Evolutionary conservation across 2,888 invertebrate genomes (phyloP).

Genomic region (Lasioglossum malachurum): DNA sequence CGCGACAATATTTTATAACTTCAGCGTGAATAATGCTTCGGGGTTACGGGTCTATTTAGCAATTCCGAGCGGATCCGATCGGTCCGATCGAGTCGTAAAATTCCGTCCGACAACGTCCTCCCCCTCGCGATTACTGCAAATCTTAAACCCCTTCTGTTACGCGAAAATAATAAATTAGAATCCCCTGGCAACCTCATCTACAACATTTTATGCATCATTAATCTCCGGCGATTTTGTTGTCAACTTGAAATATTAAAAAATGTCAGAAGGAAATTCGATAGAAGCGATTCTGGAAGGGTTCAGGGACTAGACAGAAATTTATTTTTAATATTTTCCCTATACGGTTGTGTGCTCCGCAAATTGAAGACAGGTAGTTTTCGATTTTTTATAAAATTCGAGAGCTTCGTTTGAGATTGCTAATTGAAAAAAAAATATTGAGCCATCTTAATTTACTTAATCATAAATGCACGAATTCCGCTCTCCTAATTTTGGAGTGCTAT

Average conservation of each 20-base stretch:
- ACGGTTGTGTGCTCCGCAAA: neutral
- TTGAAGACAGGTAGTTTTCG: neutral
- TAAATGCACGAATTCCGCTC: neutral
- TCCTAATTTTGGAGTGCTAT: neutral
- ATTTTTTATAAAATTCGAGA: neutral
- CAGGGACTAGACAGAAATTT: neutral
- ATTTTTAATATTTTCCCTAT: neutral
- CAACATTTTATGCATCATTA: neutral
- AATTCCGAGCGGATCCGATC: slow-evolving; percentile 5
- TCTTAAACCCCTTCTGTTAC: neutral
- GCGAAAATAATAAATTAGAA: neutral
- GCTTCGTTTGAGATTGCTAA: too few species aligned
- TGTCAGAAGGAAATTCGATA: neutral
- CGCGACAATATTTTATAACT: slow-evolving; percentile 36
- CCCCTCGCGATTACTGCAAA: neutral
- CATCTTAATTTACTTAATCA: neutral
- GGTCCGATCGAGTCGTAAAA: slow-evolving; percentile 1
- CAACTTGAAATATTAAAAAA: neutral
- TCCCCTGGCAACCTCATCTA: neutral
- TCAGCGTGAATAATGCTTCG: slow-evolving; percentile 1
- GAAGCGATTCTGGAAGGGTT: neutral
- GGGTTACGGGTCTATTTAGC: slow-evolving; percentile 11
- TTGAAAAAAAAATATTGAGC: too few species aligned
- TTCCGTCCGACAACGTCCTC: neutral
- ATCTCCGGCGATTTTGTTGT: neutral